phyloP scores from a whole-genome alignment of 2,113 vertebrate species.

The Nibea coibor region DNA sequence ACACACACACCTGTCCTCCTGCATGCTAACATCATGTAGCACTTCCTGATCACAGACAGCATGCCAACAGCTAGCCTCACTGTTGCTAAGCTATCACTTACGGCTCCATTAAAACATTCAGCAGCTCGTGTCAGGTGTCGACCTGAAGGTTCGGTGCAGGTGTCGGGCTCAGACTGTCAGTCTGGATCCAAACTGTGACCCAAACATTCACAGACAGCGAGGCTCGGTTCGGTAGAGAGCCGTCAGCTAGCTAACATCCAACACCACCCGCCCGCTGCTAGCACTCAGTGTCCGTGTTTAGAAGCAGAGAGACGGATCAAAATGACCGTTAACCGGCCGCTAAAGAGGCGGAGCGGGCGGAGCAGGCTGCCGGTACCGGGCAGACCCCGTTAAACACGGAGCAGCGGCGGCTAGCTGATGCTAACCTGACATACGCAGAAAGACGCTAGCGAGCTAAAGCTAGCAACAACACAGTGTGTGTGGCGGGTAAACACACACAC shows the following conservation, averaged over 20 bases:
- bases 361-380: not conserved
- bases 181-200: constrained; percentile 13
- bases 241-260: not conserved
- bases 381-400: not conserved
- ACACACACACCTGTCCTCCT: no score
- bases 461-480: constrained; percentile 21
- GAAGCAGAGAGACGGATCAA: not conserved
- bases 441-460: constrained; percentile 42
- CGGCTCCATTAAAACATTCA: not conserved
- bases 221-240: not conserved
- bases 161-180: constrained; percentile 21
- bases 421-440: constrained; percentile 59
- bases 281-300: fast-evolving
- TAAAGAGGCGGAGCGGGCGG: no score
- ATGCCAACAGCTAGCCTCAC: not conserved
- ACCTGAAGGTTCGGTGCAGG: not conserved
- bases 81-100: not conserved
- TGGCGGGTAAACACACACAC: not conserved
- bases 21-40: not conserved
- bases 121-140: constrained; percentile 4
- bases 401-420: not conserved
- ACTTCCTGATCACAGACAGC: constrained; percentile 14
- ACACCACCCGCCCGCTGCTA: not conserved
- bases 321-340: fast-evolving
- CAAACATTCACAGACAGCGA: not conserved